These are phyloP conservation scores for Heliothis peltigera DNA, from an alignment of 2,888 invertebrate species.

Conservation along the genomic window DNA sequence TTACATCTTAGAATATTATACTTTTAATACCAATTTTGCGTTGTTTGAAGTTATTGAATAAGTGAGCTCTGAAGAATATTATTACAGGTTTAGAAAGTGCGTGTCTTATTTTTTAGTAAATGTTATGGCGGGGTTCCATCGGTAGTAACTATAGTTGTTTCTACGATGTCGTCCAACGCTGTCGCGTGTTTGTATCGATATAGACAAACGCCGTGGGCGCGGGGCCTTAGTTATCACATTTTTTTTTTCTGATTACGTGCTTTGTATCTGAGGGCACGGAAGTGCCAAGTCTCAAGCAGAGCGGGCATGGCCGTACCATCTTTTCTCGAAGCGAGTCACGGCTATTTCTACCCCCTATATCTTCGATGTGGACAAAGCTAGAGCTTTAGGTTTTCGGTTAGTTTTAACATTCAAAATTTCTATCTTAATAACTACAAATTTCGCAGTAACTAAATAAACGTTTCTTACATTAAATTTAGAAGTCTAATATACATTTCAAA, in stretches of 20 bases:
- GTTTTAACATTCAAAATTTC: not conserved
- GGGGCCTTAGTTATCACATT: not conserved
- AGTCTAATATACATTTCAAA: conserved; percentile 4
- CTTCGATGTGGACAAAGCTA: no score
- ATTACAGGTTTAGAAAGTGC: conserved; percentile 21
- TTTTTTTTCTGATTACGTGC: not conserved
- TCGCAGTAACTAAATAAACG: conserved; percentile 4
- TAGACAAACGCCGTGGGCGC: no score
- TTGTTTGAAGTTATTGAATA: conserved; percentile 53
- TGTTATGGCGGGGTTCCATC: no score
- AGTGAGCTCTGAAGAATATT: conserved; percentile 41
- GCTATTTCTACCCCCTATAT: no score
- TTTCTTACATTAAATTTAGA: not conserved
- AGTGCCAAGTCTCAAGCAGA: no score
- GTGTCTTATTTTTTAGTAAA: conserved; percentile 25
- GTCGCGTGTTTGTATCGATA: no score
- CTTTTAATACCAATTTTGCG: conserved; percentile 45
- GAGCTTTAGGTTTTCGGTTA: no score
- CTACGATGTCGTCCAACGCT: no score
- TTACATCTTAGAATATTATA: conserved; percentile 7
- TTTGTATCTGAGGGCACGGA: no score
- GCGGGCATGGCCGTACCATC: no score
- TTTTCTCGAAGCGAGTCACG: no score
- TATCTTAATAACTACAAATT: conserved; percentile 9
- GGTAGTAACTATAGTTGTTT: no score